Percentiles rank a stretch among this genome's conserved stretches.
phyloP scores from a whole-genome alignment of 2,888 invertebrate species.

The Drosophila mayaguana region DNA sequence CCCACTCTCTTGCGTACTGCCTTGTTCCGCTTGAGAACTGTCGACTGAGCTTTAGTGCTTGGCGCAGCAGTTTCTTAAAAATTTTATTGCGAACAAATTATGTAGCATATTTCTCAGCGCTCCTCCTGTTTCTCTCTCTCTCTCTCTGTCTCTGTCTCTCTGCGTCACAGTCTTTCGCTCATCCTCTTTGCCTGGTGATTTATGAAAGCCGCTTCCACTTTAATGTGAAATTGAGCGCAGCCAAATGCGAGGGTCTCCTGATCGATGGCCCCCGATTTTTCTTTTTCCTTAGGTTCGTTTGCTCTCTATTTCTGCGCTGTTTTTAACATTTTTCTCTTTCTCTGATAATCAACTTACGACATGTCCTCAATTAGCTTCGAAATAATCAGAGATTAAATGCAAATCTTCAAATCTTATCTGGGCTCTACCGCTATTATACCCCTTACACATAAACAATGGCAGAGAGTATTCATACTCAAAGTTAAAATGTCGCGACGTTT shows the following conservation, averaged over 20 bases:
- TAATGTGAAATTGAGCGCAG: slow-evolving; percentile 64
- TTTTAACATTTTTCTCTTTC: not conserved
- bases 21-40: slow-evolving; percentile 42
- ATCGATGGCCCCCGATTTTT: not conserved
- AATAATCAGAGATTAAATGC: too few species aligned
- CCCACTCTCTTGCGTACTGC: not conserved
- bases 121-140: not conserved
- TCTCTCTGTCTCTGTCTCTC: not conserved
- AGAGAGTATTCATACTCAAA: slow-evolving; percentile 26
- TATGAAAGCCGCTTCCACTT: slow-evolving; percentile 44
- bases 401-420: not conserved
- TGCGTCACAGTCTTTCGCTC: not conserved
- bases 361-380: slow-evolving; percentile 64
- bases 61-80: slow-evolving; percentile 69
- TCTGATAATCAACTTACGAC: slow-evolving; percentile 38
- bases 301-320: not conserved
- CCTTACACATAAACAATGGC: not conserved
- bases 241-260: slow-evolving; percentile 21
- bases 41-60: slow-evolving; percentile 53
- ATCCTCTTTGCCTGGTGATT: slow-evolving; percentile 41
- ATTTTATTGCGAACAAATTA: slow-evolving; percentile 73
- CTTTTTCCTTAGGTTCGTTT: not conserved
- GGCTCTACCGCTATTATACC: not conserved
- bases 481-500: slow-evolving; percentile 65
- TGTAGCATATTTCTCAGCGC: slow-evolving; percentile 69